Evolutionary conservation across 2,888 invertebrate species (phyloP).

Genomic region (Crepidodera aurea): DNA sequence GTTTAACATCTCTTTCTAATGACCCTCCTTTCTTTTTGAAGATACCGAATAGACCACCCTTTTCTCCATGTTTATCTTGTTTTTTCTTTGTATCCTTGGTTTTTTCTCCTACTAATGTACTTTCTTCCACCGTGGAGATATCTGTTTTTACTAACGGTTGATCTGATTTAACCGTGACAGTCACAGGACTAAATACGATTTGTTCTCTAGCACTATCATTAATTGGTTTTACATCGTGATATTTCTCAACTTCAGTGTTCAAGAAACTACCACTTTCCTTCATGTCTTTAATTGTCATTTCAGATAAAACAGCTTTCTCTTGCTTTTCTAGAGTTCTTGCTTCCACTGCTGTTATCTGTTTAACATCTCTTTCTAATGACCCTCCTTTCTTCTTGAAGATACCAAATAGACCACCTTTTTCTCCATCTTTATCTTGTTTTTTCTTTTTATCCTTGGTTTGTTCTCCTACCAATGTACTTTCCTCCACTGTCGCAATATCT

Average conservation of each 20-base stretch:
- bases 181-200: too few species aligned
- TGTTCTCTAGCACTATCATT: too few species aligned
- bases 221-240: slow-evolving; percentile 38
- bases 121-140: not conserved
- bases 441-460: slow-evolving; percentile 20
- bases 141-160: not conserved
- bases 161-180: not conserved
- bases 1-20: slow-evolving; percentile 5
- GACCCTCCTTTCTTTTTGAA: slow-evolving; percentile 24
- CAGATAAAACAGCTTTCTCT: too few species aligned
- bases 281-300: slow-evolving; percentile 37
- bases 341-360: not conserved
- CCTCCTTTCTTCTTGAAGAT: slow-evolving; percentile 23
- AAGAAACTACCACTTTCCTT: slow-evolving; percentile 41
- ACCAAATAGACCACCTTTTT: slow-evolving; percentile 16
- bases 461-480: too few species aligned
- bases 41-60: slow-evolving; percentile 18
- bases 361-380: slow-evolving; percentile 7
- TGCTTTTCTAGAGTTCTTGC: not conserved
- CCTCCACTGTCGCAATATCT: not conserved
- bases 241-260: slow-evolving; percentile 36
- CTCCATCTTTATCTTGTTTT: not conserved
- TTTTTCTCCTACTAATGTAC: slow-evolving; percentile 24
- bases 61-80: not conserved
- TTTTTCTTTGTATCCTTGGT: slow-evolving; percentile 11